Conservation (phyloP, 1,140 invertebrate species). For the Kradibia gibbosae region DNA sequence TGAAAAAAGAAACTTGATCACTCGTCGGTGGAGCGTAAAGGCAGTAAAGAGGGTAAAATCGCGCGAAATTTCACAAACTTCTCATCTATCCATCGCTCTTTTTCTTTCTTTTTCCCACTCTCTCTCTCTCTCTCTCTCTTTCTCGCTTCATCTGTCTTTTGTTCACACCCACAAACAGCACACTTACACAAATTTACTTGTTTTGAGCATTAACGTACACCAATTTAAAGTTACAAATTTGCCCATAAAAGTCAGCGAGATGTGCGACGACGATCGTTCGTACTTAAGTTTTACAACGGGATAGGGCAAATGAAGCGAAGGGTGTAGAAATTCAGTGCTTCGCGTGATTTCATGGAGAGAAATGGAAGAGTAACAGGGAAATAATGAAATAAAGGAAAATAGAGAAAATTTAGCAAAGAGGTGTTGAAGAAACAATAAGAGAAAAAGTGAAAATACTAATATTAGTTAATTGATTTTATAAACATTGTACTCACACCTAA, state of each 20-base stretch:
- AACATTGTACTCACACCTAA: background rate
- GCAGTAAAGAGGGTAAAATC: conserved; percentile 29
- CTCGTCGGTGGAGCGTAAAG: conserved; percentile 17
- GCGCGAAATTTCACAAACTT: conserved; percentile 46
- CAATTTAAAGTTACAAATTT: conserved; percentile 72
- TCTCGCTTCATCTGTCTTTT: no score
- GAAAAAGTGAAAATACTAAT: background rate
- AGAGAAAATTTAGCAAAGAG: background rate
- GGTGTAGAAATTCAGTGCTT: background rate
- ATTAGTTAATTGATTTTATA: conserved; percentile 40
- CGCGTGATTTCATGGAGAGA: background rate
- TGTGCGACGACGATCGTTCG: conserved; percentile 33
- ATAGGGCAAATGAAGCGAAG: conserved; percentile 9
- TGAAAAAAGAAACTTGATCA: conserved; percentile 33
- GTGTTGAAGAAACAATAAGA: conserved; percentile 25
- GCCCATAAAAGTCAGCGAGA: conserved; percentile 63
- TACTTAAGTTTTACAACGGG: conserved; percentile 24
- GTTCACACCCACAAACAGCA: no score
- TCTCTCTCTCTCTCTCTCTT: background rate
- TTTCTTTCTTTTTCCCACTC: background rate
- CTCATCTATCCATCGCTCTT: no score
- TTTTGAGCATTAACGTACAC: conserved; percentile 49
- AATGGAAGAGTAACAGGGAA: background rate
- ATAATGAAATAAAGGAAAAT: background rate
- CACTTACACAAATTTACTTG: background rate